These are phyloP conservation scores for Campoplex nolae DNA, from an alignment of 2,888 invertebrate species.

Conservation along the genomic window DNA sequence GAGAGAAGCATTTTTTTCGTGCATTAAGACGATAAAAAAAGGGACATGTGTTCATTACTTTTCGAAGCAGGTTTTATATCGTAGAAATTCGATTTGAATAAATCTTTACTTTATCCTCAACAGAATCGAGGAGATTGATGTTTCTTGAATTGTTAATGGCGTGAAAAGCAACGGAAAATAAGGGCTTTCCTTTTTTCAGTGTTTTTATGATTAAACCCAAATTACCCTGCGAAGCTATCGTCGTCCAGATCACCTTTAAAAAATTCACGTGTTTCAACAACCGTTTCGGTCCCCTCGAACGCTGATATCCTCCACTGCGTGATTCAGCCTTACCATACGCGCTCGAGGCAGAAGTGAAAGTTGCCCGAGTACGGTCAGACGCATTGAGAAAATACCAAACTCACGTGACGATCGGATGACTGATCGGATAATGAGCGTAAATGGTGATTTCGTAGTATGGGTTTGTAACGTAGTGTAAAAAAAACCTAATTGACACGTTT, in stretches of 20 bases:
- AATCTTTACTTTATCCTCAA: background rate
- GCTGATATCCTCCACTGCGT: constrained; percentile 6
- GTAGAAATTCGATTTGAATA: background rate
- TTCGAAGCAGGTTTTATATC: background rate
- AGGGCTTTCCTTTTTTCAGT: background rate
- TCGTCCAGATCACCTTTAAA: constrained; percentile 17
- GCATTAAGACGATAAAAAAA: background rate
- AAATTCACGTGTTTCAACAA: background rate
- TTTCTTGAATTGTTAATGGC: background rate
- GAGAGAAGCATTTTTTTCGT: background rate
- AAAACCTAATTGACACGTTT: too few species aligned
- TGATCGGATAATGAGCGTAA: too few species aligned
- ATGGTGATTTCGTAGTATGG: too few species aligned
- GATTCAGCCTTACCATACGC: background rate
- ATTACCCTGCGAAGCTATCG: background rate
- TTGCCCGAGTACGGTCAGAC: constrained; percentile 54
- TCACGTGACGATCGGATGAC: background rate
- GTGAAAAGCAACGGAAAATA: background rate
- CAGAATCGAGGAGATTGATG: background rate
- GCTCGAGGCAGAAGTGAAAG: constrained; percentile 54
- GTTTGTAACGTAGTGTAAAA: background rate
- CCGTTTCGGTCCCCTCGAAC: background rate
- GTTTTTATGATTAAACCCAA: constrained; percentile 35
- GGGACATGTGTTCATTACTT: background rate
- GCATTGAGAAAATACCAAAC: background rate